Evolutionary conservation across 1,140 invertebrate genomes (phyloP).

Genomic region (Micrasema minimum): DNA sequence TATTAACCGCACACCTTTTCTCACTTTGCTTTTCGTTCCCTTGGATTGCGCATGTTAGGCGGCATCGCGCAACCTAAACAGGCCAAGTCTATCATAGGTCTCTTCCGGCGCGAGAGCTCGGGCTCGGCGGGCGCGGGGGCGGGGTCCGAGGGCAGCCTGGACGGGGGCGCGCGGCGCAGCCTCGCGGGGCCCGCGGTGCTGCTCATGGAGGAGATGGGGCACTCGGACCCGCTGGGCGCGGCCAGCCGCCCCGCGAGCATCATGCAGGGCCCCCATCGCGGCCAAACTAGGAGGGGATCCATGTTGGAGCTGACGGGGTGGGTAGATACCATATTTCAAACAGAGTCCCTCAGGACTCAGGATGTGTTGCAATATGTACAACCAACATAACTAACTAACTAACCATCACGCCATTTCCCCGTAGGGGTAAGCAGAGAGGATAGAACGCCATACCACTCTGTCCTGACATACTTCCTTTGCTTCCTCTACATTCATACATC

Average conservation of each 20-base stretch:
- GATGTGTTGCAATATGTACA: too few species aligned
- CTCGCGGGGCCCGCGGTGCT: slow-evolving; percentile 63
- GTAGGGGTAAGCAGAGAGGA: too few species aligned
- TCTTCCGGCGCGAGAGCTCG: slow-evolving; percentile 75
- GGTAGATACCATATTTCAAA: background rate
- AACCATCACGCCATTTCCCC: too few species aligned
- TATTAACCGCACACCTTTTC: slow-evolving; percentile 44
- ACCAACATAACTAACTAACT: too few species aligned
- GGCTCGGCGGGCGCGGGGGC: slow-evolving; percentile 60
- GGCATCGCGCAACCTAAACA: slow-evolving; percentile 77
- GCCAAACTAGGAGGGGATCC: slow-evolving; percentile 73
- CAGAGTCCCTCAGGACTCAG: too few species aligned
- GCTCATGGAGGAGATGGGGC: slow-evolving; percentile 67
- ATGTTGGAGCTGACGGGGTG: slow-evolving; percentile 76
- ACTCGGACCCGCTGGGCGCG: slow-evolving; percentile 68
- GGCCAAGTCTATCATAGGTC: slow-evolving; percentile 77
- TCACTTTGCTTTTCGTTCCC: slow-evolving; percentile 58
- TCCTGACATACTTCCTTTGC: too few species aligned
- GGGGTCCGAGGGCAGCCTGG: slow-evolving; percentile 67
- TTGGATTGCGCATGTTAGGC: slow-evolving; percentile 62
- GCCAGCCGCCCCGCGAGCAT: slow-evolving; percentile 64
- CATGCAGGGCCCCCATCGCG: slow-evolving; percentile 67
- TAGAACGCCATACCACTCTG: too few species aligned
- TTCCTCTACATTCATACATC: too few species aligned
- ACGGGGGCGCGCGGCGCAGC: slow-evolving; percentile 60